Conservation (phyloP, 1,140 invertebrate genomes). For the Chironomus tepperi region DNA sequence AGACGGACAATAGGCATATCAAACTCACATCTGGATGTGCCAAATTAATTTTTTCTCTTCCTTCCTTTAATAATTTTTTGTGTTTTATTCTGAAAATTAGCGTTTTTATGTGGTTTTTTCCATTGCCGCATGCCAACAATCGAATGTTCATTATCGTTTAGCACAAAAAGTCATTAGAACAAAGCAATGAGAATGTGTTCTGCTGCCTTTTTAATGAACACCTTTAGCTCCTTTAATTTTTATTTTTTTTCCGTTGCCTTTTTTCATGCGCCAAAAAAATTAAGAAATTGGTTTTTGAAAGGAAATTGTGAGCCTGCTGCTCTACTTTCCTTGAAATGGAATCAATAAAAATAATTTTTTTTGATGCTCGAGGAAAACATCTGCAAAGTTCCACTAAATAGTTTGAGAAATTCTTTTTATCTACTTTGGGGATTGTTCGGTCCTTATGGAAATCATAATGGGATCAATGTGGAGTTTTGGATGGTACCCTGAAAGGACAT, state of each 20-base stretch:
- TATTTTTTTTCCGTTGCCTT: neutral
- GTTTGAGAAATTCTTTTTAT: too few species aligned
- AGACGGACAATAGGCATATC: neutral
- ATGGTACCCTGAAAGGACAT: too few species aligned
- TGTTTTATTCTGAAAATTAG: neutral
- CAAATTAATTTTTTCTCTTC: neutral
- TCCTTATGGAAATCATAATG: too few species aligned
- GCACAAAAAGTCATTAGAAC: constrained; percentile 1
- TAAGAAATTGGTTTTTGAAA: neutral
- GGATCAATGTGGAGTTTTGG: too few species aligned
- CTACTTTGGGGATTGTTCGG: too few species aligned
- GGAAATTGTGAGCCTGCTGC: neutral
- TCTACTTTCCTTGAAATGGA: neutral
- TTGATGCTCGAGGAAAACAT: neutral
- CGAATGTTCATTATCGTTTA: constrained; percentile 2
- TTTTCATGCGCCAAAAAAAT: neutral
- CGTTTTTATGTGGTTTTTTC: neutral
- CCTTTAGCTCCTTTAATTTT: neutral
- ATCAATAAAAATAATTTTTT: neutral
- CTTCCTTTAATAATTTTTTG: neutral
- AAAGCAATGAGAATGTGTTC: neutral
- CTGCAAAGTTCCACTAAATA: neutral
- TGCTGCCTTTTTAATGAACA: neutral
- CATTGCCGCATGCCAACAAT: neutral
- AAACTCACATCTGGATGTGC: constrained; percentile 5